Base-by-base conservation (phyloP, 2,113 vertebrate genomes). In the Bostrychus sinensis region DNA sequence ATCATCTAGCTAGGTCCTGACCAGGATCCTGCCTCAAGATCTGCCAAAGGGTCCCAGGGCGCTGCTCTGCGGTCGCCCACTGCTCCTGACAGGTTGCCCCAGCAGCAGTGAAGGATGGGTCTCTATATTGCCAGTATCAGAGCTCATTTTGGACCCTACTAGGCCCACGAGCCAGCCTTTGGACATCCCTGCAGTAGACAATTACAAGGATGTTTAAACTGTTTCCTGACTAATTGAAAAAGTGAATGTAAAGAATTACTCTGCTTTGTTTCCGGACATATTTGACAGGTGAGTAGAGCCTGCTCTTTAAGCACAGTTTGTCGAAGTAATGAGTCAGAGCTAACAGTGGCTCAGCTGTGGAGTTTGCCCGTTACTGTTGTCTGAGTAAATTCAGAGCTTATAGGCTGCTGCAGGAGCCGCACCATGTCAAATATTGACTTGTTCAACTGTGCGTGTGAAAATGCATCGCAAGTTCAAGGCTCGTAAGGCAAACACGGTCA, bases 361-460 rank as follows among this genome's bases (percentile, higher is more conserved):
- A 42, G 55, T 34, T 26, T 39, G 14, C 37, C 37, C 11, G 22
- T 23, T 38, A 5, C 25, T 19, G 38, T n/a, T 12, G 51, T 38
- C 17, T 43, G 25, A 57, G n/a, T 62, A 41, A 20, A 16, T 19
- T 26, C 39, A 50, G 32, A 53, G 25, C 43, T 57, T 36, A 63
- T 25, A 60, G 54, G 37, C 48, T 16, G 42, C 63, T 45, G 56
- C 66, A 68, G 56, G 22, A 58, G 66, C 63, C 8, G 3, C 43
- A 36, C 71, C 41, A 78, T 48, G 62, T 75, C 70, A 82, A 80
- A 56, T 82, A 80, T 70, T 75, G 64, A 82, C 64, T 72, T 41
- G 22, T 57, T 72, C 55, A 14, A 60, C 30, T 60, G 37, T 48
- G 70, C 36, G 16, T 70, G 61, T 46, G 36, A 53, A 69, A 68